Evolutionary conservation across 2,797 vertebrate species (phyloP), one percentile per base, ranked within the genome.

Genomic region (Clarias pachynema): DNA sequence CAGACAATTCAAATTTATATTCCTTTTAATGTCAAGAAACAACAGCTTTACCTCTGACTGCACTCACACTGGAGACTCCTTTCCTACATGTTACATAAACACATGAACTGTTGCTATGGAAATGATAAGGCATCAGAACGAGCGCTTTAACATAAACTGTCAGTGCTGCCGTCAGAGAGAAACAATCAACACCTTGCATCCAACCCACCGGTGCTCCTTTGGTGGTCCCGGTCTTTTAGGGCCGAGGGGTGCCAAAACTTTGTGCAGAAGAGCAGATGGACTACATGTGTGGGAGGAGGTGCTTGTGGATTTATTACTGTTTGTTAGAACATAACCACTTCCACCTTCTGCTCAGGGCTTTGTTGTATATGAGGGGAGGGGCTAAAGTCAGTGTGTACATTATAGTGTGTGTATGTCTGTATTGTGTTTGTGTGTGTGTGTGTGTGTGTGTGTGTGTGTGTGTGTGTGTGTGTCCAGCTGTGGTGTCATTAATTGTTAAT

Each of bases 401-500:
- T 59, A 59, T 18, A 34, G 65, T 31, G 5, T 24, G 22, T 60
- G 22, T 60, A 24, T 60, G 22, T 60, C 20, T 60, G 73, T 87
- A 85, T 29, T 57, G 82, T 72, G 57, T 86, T 75, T 82, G 84
- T 79, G 77, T 87, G 86, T 29, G 70, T 57, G 82, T 72, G 57
- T 86, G 79, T 82, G 84, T 79, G 82, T 44, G 69, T 66, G 81
- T 62, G 73, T 80, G 44, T 86, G 75, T 75, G 49, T 86, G 83
- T 83, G 83, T 85, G 85, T 86, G 81, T 89, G 85, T 85, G 85
- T 86, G 69, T 92, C 91, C 92, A 91, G 92, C 93, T 93, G 93
- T 89, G 90, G 69, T 53, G 68, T 79, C 87, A 93, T 94, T 86
- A 93, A 93, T 94, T 92, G 90, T 93, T 94, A 90, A 95, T 93